These are phyloP conservation scores for Nebria ingens DNA, from an alignment of 1,140 invertebrate genomes.

Conservation along the genomic window DNA sequence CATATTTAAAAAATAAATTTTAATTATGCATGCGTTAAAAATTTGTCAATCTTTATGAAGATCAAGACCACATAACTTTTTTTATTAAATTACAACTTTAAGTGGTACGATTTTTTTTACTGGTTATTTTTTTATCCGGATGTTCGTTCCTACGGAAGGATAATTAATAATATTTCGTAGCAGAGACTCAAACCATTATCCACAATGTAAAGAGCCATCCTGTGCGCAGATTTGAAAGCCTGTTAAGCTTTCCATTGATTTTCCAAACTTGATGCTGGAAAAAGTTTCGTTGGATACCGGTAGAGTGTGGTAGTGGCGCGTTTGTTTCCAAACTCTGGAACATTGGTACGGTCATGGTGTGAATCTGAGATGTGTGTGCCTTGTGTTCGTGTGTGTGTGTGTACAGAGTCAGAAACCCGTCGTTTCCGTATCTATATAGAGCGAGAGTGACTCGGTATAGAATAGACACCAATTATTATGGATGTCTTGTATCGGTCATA, in stretches of 20 bases:
- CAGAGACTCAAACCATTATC: neutral
- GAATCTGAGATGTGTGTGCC: neutral
- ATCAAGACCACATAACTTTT: too few species aligned
- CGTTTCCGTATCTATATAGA: too few species aligned
- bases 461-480: slow-evolving; percentile 22
- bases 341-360: neutral
- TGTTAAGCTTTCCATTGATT: neutral
- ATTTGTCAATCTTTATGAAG: too few species aligned
- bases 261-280: neutral
- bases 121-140: too few species aligned
- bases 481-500: slow-evolving; percentile 19
- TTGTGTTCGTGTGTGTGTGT: too few species aligned
- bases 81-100: too few species aligned
- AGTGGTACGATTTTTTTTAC: too few species aligned
- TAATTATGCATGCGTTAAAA: too few species aligned
- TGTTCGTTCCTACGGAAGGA: too few species aligned
- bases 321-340: neutral
- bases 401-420: too few species aligned
- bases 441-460: neutral
- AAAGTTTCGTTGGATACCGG: neutral
- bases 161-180: neutral
- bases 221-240: neutral
- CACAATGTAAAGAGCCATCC: neutral
- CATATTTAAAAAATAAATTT: too few species aligned
- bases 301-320: neutral